These are phyloP conservation scores for Lepas anatifera DNA, from an alignment of 2,888 invertebrate species.

Conservation along the genomic window DNA sequence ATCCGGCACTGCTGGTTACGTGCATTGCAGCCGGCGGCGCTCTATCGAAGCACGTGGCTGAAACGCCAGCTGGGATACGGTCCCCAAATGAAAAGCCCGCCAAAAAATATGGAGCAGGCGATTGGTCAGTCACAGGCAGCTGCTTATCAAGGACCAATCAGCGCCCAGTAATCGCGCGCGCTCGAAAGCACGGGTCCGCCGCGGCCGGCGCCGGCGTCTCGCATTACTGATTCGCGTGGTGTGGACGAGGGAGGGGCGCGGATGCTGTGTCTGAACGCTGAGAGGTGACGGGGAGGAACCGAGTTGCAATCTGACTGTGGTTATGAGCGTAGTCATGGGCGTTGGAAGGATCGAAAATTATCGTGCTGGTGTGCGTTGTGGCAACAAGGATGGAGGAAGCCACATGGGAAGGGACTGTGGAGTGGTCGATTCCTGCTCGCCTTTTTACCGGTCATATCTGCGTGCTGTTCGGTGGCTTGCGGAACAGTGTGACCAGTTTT, in stretches of 20 bases:
- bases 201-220: neutral
- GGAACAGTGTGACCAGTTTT: neutral
- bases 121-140: neutral
- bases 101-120: neutral
- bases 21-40: too few species aligned
- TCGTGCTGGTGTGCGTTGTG: neutral
- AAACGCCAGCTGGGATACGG: neutral
- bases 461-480: conserved; percentile 2
- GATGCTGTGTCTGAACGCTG: neutral
- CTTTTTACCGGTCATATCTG: neutral
- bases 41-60: too few species aligned
- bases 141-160: neutral
- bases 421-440: neutral
- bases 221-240: neutral
- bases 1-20: too few species aligned
- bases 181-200: neutral
- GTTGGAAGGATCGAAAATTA: neutral
- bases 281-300: neutral
- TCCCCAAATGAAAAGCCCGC: neutral
- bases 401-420: neutral
- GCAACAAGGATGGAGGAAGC: neutral
- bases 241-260: neutral
- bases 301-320: too few species aligned
- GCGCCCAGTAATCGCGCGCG: neutral
- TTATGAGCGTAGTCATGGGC: too few species aligned